phyloP scores from a whole-genome alignment of 2,113 vertebrate genomes.

The Polypterus bichir region DNA sequence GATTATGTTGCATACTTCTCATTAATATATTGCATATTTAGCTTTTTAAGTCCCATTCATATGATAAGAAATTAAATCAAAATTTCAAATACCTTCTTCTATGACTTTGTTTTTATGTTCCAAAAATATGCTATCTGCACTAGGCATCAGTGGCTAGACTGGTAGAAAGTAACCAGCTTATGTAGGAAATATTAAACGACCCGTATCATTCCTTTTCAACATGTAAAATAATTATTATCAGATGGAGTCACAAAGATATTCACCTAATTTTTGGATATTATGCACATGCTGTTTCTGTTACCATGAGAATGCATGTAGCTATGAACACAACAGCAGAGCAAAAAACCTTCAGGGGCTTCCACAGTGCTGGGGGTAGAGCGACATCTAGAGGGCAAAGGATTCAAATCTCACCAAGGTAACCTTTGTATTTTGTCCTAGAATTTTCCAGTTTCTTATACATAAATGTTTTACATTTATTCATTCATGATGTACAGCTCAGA shows the following conservation, averaged over 20 bases:
- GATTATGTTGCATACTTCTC: no score
- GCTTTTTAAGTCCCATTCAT: no score
- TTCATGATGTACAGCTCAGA: no score
- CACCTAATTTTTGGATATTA: not conserved
- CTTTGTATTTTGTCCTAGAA: no score
- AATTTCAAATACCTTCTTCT: no score
- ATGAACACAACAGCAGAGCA: not conserved
- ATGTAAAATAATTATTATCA: conserved; percentile 30
- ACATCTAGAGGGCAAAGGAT: conserved; percentile 35
- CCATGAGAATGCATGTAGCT: conserved; percentile 18
- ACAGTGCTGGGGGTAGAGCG: conserved; percentile 21
- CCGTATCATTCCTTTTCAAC: conserved; percentile 20
- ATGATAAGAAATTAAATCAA: no score
- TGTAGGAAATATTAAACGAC: conserved; percentile 20
- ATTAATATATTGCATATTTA: no score
- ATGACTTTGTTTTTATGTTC: no score
- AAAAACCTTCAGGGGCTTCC: not conserved
- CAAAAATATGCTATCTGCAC: no score
- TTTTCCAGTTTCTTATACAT: no score
- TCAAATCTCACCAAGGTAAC: no score
- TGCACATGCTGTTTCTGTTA: conserved; percentile 8
- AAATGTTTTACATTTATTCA: no score
- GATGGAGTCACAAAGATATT: conserved; percentile 19
- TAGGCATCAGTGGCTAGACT: not conserved
- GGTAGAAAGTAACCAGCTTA: conserved; percentile 14